Conservation (phyloP, 2,113 vertebrate genomes). For the Pseudolaguvia tuberculata region DNA sequence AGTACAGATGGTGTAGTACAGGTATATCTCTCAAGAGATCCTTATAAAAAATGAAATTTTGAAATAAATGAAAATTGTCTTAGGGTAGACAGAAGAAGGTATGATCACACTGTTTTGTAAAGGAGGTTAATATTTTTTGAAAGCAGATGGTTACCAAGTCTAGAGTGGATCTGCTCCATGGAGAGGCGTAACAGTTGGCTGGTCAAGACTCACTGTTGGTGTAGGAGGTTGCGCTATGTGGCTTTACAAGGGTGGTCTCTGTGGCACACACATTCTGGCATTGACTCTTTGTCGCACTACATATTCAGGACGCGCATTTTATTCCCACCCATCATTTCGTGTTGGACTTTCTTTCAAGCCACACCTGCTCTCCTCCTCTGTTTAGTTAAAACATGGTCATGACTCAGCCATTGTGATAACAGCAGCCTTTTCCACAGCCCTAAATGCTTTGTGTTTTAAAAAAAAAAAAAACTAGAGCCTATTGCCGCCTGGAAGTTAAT, state of each 20-base stretch:
- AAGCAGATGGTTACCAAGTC: background rate
- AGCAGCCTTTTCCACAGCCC: background rate
- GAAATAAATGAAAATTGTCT: background rate
- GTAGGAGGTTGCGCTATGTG: constrained; percentile 25
- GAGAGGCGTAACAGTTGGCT: background rate
- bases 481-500: background rate
- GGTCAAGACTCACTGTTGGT: background rate
- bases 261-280: constrained; percentile 10
- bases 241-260: constrained; percentile 2
- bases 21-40: too few relatives aligned
- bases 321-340: background rate
- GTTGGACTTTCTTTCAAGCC: constrained; percentile 9
- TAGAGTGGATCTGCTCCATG: background rate
- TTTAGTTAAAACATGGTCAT: constrained; percentile 29
- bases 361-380: constrained; percentile 41
- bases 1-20: too few relatives aligned
- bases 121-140: background rate
- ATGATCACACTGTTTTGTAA: background rate
- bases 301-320: background rate
- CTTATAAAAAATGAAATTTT: background rate
- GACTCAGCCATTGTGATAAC: constrained; percentile 39
- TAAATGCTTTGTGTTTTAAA: background rate
- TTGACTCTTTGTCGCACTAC: background rate
- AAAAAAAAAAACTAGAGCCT: constrained; percentile 2
- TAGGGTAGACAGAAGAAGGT: background rate